Evolutionary conservation across 2,113 vertebrate genomes (phyloP).

Genomic region (Trinectes maculatus): DNA sequence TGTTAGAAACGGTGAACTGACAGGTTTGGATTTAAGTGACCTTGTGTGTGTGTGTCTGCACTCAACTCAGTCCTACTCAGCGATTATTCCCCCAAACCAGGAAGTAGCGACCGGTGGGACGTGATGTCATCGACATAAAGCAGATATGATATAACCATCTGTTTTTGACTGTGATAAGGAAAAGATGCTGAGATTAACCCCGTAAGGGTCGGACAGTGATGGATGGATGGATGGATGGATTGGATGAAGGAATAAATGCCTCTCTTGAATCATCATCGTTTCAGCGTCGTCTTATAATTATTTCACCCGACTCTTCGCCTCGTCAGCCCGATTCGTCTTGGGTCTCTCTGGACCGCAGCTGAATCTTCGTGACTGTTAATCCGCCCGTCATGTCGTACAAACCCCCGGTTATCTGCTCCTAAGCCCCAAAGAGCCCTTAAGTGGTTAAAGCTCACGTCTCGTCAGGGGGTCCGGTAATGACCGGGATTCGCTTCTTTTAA

Average conservation of each 20-base stretch:
- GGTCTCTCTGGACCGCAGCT: constrained; percentile 17
- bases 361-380: constrained; percentile 75
- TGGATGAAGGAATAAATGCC: background rate
- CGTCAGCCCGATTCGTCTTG: constrained; percentile 1
- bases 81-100: no score
- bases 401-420: constrained; percentile 56
- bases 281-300: background rate
- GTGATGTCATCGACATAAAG: constrained; percentile 5
- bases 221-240: no score
- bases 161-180: constrained; percentile 34
- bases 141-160: constrained; percentile 25
- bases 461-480: constrained; percentile 68
- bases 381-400: constrained; percentile 58
- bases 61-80: no score
- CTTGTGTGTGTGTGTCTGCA: no score
- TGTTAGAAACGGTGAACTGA: no score
- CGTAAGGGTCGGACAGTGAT: background rate
- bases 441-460: constrained; percentile 65
- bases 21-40: no score
- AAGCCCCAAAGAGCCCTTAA: constrained; percentile 68
- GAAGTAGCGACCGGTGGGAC: no score
- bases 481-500: constrained; percentile 69
- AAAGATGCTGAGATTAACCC: no score
- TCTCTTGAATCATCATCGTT: background rate
- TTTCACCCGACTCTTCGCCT: no score